These are phyloP conservation scores for Neosilurus hyrtlii DNA, from an alignment of 2,797 vertebrate genomes.

Conservation along the genomic window DNA sequence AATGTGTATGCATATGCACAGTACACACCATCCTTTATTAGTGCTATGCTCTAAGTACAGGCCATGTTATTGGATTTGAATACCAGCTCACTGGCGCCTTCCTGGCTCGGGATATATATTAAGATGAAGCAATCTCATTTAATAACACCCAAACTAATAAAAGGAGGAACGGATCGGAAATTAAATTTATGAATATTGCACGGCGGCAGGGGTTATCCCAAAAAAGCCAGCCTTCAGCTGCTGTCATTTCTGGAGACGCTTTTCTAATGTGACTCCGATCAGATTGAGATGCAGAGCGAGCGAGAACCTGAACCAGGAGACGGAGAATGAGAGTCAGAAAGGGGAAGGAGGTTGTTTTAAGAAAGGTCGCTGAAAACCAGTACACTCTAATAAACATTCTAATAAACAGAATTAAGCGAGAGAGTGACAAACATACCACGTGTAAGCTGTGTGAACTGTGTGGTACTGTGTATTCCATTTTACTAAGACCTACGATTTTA, in stretches of 20 bases:
- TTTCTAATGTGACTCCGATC: conserved; percentile 51
- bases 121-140: conserved; percentile 99
- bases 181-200: conserved; percentile 99
- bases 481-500: conserved; percentile 27
- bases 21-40: conserved; percentile 96
- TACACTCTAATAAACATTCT: conserved; percentile 35
- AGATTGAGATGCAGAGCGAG: conserved; percentile 16
- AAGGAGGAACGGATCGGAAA: conserved; percentile 95
- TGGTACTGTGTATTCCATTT: conserved; percentile 4
- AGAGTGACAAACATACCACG: conserved; percentile 40
- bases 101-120: conserved; percentile 94
- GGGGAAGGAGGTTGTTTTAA: conserved; percentile 14
- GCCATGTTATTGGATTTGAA: conserved; percentile 99
- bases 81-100: conserved; percentile 94
- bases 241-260: conserved; percentile 78
- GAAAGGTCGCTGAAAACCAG: conserved; percentile 33
- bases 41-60: conserved; percentile 96
- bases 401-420: conserved; percentile 51
- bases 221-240: conserved; percentile 77
- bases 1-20: conserved; percentile 93
- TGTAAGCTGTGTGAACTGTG: conserved; percentile 38
- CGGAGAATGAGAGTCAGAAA: conserved; percentile 23
- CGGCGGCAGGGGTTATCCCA: conserved; percentile 85
- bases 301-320: conserved; percentile 35
- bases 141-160: conserved; percentile 99